Evolutionary conservation across 2,797 vertebrate species (phyloP).

Genomic region (Choloepus didactylus): DNA sequence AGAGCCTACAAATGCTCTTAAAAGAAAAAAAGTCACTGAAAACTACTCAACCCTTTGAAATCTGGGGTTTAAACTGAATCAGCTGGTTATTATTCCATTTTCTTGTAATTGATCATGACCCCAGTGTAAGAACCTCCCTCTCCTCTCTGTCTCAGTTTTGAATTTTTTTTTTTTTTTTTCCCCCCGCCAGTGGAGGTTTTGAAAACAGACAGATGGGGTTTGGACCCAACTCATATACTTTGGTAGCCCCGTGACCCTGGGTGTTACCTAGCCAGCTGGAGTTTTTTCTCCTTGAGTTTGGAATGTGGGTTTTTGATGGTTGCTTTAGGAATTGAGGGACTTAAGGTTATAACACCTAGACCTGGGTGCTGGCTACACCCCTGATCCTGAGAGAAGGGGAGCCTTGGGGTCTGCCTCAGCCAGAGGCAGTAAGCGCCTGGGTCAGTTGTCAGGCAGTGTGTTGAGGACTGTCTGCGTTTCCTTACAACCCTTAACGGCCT

Average conservation of each 20-base stretch:
- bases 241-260: neutral
- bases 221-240: neutral
- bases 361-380: neutral
- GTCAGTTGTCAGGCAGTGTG: fast-evolving
- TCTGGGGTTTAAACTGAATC: neutral
- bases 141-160: neutral
- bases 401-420: neutral
- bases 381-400: neutral
- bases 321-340: slow-evolving; percentile 28
- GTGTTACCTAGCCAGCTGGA: neutral
- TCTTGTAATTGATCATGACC: neutral
- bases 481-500: neutral
- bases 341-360: neutral
- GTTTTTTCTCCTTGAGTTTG: slow-evolving; percentile 28
- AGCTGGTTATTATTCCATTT: neutral
- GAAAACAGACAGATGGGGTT: neutral
- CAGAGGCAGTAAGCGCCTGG: neutral
- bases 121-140: neutral
- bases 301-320: neutral
- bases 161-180: neutral
- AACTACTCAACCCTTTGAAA: slow-evolving; percentile 26
- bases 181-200: slow-evolving; percentile 9
- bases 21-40: neutral
- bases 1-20: too few relatives aligned
- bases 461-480: neutral